A percentile compares a stretch with the other conserved stretches of the same genome.
These are phyloP conservation scores for Gymnopithys bicolor DNA, from an alignment of 2,797 vertebrate species.

Conservation along the genomic window DNA sequence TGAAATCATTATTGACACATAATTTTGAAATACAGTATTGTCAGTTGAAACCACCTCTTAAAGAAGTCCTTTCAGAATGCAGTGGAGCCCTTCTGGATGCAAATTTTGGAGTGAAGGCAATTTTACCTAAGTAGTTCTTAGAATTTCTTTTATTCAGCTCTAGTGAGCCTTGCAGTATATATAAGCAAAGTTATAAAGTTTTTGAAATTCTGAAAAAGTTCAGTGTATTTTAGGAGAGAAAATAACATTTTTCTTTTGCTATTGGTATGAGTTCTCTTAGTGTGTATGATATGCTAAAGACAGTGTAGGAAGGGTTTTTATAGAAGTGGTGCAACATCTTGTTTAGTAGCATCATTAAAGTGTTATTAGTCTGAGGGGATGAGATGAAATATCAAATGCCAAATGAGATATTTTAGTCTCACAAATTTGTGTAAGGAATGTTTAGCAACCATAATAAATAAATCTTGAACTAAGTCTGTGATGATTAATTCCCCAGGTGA, in stretches of 20 bases:
- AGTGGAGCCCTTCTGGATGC: background rate
- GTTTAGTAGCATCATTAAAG: background rate
- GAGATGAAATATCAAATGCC: background rate
- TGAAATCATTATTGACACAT: background rate
- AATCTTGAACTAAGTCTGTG: background rate
- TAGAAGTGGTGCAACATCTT: background rate
- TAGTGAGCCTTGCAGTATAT: background rate
- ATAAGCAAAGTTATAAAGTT: background rate
- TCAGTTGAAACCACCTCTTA: background rate
- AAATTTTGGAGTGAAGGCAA: background rate
- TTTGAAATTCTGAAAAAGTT: background rate
- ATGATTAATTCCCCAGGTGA: background rate
- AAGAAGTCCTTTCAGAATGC: background rate
- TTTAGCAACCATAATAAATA: background rate
- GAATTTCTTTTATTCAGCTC: background rate
- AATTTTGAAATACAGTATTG: background rate
- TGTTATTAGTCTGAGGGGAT: background rate
- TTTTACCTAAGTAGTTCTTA: background rate
- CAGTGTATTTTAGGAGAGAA: background rate
- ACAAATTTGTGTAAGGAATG: background rate
- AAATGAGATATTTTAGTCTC: background rate
- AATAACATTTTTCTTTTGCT: background rate
- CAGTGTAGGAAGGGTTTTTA: background rate
- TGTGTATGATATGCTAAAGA: background rate
- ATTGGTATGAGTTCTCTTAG: background rate